Evolutionary conservation across 92 coral and sea anemone genomes (phyloP).

Genomic region (Actinernus sp.): DNA sequence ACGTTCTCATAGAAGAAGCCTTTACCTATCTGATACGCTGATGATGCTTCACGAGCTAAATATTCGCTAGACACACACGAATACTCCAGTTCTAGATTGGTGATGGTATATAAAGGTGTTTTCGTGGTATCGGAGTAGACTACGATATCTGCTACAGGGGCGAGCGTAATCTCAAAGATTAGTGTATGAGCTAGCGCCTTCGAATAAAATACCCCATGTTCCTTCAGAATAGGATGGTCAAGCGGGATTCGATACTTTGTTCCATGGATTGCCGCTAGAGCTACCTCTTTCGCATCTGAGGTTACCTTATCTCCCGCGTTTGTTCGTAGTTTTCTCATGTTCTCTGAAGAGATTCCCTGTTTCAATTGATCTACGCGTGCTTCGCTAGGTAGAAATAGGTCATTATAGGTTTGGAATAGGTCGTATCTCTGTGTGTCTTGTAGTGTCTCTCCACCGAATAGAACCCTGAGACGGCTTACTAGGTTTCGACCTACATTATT

Average conservation of each 20-base stretch:
- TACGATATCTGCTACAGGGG: slow-evolving; percentile 39
- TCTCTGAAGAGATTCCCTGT: slow-evolving; percentile 29
- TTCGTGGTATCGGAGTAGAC: slow-evolving; percentile 2
- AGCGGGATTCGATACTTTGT: slow-evolving; percentile 37
- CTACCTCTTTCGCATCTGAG: slow-evolving; percentile 45
- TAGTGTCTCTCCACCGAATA: slow-evolving; percentile 51
- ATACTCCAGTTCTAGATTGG: slow-evolving; percentile 54
- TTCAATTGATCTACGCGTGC: slow-evolving; percentile 26
- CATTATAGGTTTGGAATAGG: slow-evolving; percentile 49
- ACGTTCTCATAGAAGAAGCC: slow-evolving; percentile 47
- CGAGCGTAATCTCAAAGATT: slow-evolving; percentile 46
- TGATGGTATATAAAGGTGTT: slow-evolving; percentile 30
- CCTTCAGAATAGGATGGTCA: slow-evolving; percentile 43
- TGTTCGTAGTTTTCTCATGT: slow-evolving; percentile 35
- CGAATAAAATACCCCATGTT: slow-evolving; percentile 56
- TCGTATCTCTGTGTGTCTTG: slow-evolving; percentile 64
- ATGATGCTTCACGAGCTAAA: slow-evolving; percentile 42
- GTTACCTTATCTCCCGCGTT: slow-evolving; percentile 45
- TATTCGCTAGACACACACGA: slow-evolving; percentile 18
- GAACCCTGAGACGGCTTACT: slow-evolving; percentile 47
- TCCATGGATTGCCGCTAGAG: slow-evolving; percentile 31
- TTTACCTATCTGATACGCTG: slow-evolving; percentile 25
- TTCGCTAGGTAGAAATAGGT: slow-evolving; percentile 11
- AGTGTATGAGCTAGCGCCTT: slow-evolving; percentile 36
- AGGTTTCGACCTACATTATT: slow-evolving; percentile 56